A percentile compares a stretch with the other conserved stretches of the same genome.
Conservation (phyloP, 2,888 invertebrate genomes). For the Eristalis tenax region DNA sequence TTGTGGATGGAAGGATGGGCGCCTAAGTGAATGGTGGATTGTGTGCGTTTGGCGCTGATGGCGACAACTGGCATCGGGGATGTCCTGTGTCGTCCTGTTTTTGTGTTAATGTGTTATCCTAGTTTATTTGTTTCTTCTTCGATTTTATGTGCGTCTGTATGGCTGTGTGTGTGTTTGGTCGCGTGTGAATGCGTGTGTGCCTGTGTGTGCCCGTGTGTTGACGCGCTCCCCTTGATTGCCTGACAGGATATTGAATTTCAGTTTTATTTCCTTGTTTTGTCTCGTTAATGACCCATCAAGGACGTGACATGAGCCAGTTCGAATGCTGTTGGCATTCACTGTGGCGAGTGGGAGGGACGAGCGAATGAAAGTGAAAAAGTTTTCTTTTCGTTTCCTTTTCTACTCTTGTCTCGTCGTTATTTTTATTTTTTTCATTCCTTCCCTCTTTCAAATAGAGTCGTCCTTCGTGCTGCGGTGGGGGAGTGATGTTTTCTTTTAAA, state of each 20-base stretch:
- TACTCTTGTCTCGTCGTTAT: neutral
- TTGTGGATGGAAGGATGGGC: neutral
- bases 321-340: neutral
- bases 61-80: neutral
- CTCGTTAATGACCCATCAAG: constrained; percentile 52
- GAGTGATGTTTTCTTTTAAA: neutral
- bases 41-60: neutral
- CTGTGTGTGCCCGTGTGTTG: neutral
- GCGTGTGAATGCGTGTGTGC: neutral
- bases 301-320: constrained; percentile 40
- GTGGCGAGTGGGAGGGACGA: neutral
- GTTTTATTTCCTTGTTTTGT: constrained; percentile 30
- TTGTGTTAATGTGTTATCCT: constrained; percentile 39
- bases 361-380: constrained; percentile 15
- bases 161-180: neutral
- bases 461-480: neutral
- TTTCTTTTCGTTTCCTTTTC: neutral
- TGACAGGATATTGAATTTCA: constrained; percentile 54
- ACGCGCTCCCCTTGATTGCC: constrained; percentile 13
- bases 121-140: neutral
- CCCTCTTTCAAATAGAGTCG: neutral
- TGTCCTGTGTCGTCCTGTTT: constrained; percentile 31
- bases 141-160: neutral
- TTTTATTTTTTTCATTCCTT: neutral
- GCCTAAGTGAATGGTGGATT: neutral